Base-by-base conservation (phyloP, 64 coral and sea anemone species). In the Montipora sp. region DNA sequence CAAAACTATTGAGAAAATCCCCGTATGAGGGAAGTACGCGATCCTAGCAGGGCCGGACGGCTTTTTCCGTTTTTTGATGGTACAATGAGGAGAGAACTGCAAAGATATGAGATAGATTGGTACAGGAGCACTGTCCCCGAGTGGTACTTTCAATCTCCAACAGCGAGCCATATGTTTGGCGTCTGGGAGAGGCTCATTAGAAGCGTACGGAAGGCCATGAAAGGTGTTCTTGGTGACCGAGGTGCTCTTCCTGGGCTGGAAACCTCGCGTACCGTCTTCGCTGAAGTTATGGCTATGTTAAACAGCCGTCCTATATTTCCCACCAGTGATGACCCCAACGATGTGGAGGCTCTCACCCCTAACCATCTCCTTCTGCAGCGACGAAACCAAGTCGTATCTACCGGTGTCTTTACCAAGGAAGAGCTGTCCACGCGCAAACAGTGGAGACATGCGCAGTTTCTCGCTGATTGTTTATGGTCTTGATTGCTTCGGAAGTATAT, bases 101-200 rank as follows among this genome's bases (percentile, higher is more conserved):
- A 36, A 2, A 36, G 36, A 36, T 36, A 36, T 36, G 36, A 36
- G 36, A 36, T 2, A 36, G 36, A 36, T 36, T 36, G 36, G 36
- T 36, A 36, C 36, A 36, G 36, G 36, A 2, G 36, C 36, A 2
- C 36, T 36, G 36, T 36, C 0, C 36, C 1, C 36, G 1, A 36
- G 36, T 36, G 36, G 36, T 2, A 36, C 1, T 92, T 92, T 20
- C 92, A 93, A 75, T 60, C 92, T 65, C 92, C 83, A 5, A 22
- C 83, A 11, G 83, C 83, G 1, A 88, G 83, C 59, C 92, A 93
- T 36, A 87, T 93, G 91, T 93, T 75, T 45, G 81, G 83, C 1
- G 75, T 93, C 2, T 93, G 83, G 83, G 91, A 87, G 59, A 51
- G 91, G n/a, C 77, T 93, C 10, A 88, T 93, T 49, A n/a, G 91